A percentile compares a stretch with the other conserved stretches of the same genome.
Conservation (phyloP, 1,140 invertebrate genomes). For the Lordiphosa mommai region DNA sequence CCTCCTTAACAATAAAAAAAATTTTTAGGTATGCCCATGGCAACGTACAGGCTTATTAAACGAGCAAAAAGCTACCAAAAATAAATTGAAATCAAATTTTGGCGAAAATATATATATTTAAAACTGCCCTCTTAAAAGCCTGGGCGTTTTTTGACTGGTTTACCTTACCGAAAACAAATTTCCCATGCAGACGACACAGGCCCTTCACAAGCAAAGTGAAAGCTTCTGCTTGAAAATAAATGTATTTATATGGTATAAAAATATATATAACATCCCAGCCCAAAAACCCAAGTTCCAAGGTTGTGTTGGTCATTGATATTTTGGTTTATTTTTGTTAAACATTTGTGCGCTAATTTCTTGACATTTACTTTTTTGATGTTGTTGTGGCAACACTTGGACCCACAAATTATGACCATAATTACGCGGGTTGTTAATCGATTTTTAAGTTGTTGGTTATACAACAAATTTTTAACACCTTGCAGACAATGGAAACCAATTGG, state of each 20-base stretch:
- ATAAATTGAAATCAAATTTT: too few relatives aligned
- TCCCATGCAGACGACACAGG: conserved; percentile 46
- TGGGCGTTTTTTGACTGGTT: conserved; percentile 57
- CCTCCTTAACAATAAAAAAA: too few relatives aligned
- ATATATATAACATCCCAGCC: neutral
- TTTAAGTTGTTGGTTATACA: conserved; percentile 71
- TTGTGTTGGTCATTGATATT: conserved; percentile 57
- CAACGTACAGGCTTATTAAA: too few relatives aligned
- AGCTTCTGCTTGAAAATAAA: conserved; percentile 13
- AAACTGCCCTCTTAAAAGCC: too few relatives aligned
- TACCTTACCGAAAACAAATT: conserved; percentile 35
- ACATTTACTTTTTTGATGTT: conserved; percentile 46
- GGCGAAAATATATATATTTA: too few relatives aligned
- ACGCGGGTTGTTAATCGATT: conserved; percentile 67
- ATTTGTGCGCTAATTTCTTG: conserved; percentile 39
- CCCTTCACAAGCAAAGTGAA: conserved; percentile 62
- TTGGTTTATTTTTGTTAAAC: conserved; percentile 2
- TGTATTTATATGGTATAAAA: too few relatives aligned
- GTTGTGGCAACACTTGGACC: conserved; percentile 64
- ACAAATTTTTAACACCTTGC: conserved; percentile 73
- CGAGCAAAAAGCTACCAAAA: too few relatives aligned
- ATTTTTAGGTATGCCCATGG: too few relatives aligned
- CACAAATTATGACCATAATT: conserved; percentile 69
- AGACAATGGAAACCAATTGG: conserved; percentile 43
- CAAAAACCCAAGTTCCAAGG: conserved; percentile 60